Conservation (phyloP, 2,888 invertebrate species). For the Thymelicus acteon region DNA sequence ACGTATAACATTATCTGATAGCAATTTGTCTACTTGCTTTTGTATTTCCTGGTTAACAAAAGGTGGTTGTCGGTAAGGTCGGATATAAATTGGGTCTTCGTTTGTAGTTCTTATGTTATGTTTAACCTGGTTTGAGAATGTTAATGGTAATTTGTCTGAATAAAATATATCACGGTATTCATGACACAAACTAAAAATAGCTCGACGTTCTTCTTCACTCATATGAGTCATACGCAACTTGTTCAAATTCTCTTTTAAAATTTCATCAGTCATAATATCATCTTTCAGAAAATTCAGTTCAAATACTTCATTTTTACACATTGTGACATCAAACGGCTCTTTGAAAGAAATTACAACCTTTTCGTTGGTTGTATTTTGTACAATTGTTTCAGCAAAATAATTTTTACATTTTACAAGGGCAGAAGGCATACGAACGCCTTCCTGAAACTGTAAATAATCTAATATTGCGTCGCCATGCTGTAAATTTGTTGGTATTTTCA, state of each 20-base stretch:
- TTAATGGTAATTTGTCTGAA: too few species aligned
- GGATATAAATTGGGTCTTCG: too few species aligned
- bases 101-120: too few species aligned
- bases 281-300: slow-evolving; percentile 19
- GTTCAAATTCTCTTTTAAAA: slow-evolving; percentile 8
- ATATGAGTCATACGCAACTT: slow-evolving; percentile 42
- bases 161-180: slow-evolving; percentile 37
- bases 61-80: too few species aligned
- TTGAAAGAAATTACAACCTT: slow-evolving; percentile 13
- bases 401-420: slow-evolving; percentile 37
- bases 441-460: slow-evolving; percentile 32
- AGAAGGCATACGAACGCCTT: slow-evolving; percentile 38
- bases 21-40: slow-evolving; percentile 39
- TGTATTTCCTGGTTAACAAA: slow-evolving; percentile 7
- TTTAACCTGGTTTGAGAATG: too few species aligned
- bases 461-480: slow-evolving; percentile 33
- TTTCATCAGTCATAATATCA: slow-evolving; percentile 7
- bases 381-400: slow-evolving; percentile 36
- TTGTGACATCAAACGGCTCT: slow-evolving; percentile 15
- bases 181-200: slow-evolving; percentile 42
- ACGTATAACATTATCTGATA: too few species aligned
- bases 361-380: slow-evolving; percentile 35
- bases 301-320: slow-evolving; percentile 16
- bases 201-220: slow-evolving; percentile 47
- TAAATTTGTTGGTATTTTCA: slow-evolving; percentile 24